Evolutionary conservation across 2,113 vertebrate genomes (phyloP), one percentile per base, ranked within the genome.

Genomic region (Spea multiplicata): DNA sequence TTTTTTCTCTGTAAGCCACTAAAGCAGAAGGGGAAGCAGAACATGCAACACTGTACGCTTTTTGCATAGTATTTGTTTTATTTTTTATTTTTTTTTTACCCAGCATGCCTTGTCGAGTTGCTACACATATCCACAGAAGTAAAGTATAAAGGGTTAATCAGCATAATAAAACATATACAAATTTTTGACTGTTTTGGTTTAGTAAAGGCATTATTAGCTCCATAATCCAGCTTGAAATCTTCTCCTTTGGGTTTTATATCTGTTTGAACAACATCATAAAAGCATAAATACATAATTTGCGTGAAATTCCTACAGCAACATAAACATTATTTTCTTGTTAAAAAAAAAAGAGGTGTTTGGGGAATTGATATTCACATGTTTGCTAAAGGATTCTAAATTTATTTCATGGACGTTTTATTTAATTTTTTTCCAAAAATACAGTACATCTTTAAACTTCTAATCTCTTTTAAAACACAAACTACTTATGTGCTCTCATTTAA

Each of bases 21-120:
- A 88, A 88, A 93, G 93, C 92, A 89, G 88, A 92, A 87, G 87
- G 92, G 88, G 92, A 87, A 90, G 89, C 87, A 89, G 88, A 90
- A 90, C 95, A 95, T 95, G 95, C 95, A 94, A 88, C 93, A 92
- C 90, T 92, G 90, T 92, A 92, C 88, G 93, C 92, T 88, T 93
- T 30, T 94, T 95, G 94, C 95, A 95, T 96, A 96, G 94, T 94
- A 91, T 93, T 66, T 78, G 52, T 90, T 86, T 90, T 64, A 71
- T 68, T 90, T 86, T 90, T 91, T 91, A 52, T 90, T 86, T 90
- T 64, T 74, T 68, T 90, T 86, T 90, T 91, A 91, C 90, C 91
- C 91, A 91, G 91, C 92, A 94, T 94, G 93, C 93, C 92, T 92
- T 86, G 91, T 90, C 85, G 85, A 93, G 88, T 59, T 91, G 90